Evolutionary conservation across 2,888 invertebrate genomes (phyloP), one percentile per base, ranked within the genome.

Genomic region (Tuta absoluta): DNA sequence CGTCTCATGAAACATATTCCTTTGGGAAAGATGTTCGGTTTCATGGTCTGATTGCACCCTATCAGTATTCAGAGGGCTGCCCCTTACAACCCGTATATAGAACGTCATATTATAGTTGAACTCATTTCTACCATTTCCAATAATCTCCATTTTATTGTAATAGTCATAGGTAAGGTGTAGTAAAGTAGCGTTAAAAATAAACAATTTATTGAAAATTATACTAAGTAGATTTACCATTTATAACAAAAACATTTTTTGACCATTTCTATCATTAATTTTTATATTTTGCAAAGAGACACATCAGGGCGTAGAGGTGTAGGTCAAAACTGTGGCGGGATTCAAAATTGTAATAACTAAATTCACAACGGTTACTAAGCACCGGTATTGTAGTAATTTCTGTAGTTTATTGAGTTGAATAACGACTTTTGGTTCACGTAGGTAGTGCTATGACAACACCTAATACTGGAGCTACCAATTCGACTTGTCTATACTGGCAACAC

Each of bases 241-340:
- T 33, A 33, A 33, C 2, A 33, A 33, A 10, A 1, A 33, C 10
- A 45, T 41, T 41, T 12, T 38, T 11, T 1, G 17, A 17, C n/a
- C 17, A 41, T 17, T 45, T 17, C n/a, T 5, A n/a, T n/a, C 14
- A 41, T 3, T 17, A 5, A 4, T 45, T 41, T 41, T 56, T 56
- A 0, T 12, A 3, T 28, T 10, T 12, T 33, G 56, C 41, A 23
- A 59, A 59, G 41, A 59, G 59, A 41, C 19, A 59, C 17, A 21
- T 59, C 41, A 59, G 23, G 41, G 59, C 37, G 59, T 59, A 41
- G 23, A 19, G 45, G 45, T 45, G 45, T 23, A 38, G 59, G 33
- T 58, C 12, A 14, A 56, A 58, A n/a, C 23, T 59, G 17, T 56
- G 56, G 56, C 28, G n/a, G 51, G 51, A 23, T 10, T 56, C 56